Percentiles rank a stretch among this genome's conserved stretches.
Evolutionary conservation across 2,797 vertebrate genomes (phyloP).

Genomic region (Pseudomugil gertrudae): DNA sequence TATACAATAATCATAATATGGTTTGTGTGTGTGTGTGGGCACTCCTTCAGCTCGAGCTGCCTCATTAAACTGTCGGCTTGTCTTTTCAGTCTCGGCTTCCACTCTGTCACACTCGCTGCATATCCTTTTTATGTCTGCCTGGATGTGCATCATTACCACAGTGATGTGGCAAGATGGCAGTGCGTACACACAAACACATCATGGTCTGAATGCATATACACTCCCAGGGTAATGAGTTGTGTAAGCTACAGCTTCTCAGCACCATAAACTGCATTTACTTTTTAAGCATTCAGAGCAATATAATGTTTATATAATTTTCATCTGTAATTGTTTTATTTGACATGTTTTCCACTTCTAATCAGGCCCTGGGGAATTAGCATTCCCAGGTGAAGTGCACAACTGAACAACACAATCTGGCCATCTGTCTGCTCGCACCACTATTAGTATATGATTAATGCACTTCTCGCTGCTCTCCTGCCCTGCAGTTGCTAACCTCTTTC

Average conservation of each 20-base stretch:
- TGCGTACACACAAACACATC: not conserved
- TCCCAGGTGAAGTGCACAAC: conserved; percentile 51
- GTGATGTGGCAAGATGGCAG: not conserved
- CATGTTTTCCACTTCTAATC: conserved; percentile 8
- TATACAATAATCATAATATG: too few relatives aligned
- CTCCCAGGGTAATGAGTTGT: not conserved
- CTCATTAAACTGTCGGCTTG: not conserved
- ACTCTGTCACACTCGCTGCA: not conserved
- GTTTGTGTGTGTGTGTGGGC: not conserved
- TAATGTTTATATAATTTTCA: not conserved
- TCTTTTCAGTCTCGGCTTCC: not conserved
- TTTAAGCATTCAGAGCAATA: not conserved
- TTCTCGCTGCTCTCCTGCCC: conserved; percentile 13
- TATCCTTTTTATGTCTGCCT: not conserved
- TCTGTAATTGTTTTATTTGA: not conserved
- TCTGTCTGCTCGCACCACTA: conserved; percentile 56
- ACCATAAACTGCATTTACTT: not conserved
- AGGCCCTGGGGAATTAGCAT: conserved; percentile 25
- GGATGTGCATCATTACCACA: not conserved
- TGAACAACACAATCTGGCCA: conserved; percentile 56
- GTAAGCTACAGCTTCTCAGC: not conserved
- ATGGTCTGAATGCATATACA: not conserved
- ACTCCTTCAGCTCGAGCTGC: not conserved
- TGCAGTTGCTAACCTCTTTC: not conserved
- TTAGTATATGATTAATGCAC: conserved; percentile 42